A percentile compares a stretch with the other conserved stretches of the same genome.
Conservation (phyloP, 2,888 invertebrate genomes). For the Linhomoeus sp. region DNA sequence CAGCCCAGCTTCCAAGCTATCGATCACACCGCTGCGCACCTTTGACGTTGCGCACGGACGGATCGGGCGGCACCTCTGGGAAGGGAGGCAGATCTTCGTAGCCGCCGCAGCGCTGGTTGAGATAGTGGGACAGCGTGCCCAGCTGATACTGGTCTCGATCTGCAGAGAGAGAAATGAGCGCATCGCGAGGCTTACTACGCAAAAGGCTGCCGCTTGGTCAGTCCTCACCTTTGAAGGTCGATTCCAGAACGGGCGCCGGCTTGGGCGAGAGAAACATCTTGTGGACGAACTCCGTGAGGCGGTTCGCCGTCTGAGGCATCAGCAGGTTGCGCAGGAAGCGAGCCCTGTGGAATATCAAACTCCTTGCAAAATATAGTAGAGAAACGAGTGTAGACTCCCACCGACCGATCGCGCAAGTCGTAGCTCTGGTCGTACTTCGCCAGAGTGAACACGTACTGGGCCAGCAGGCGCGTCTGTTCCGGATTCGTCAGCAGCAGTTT, state of each 20-base stretch:
- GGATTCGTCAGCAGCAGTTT: slow-evolving; percentile 74
- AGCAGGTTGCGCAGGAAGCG: slow-evolving; percentile 64
- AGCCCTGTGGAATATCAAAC: slow-evolving; percentile 38
- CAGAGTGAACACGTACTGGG: slow-evolving; percentile 74
- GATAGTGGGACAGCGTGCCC: slow-evolving; percentile 81
- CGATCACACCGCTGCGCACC: too few relatives aligned
- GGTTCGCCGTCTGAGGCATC: slow-evolving; percentile 36
- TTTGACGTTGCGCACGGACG: too few relatives aligned
- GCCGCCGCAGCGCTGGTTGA: slow-evolving; percentile 61
- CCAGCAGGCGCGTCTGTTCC: slow-evolving; percentile 59
- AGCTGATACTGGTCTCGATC: slow-evolving; percentile 70
- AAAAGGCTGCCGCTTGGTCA: too few relatives aligned
- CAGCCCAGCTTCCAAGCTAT: too few relatives aligned
- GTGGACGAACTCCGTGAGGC: slow-evolving; percentile 37
- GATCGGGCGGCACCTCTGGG: slow-evolving; percentile 52
- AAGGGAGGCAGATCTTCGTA: slow-evolving; percentile 71
- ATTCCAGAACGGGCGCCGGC: slow-evolving; percentile 73
- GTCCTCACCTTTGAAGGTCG: slow-evolving; percentile 34
- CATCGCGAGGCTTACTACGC: too few relatives aligned
- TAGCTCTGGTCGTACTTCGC: slow-evolving; percentile 94
- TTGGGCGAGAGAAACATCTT: slow-evolving; percentile 74
- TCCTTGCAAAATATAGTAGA: neutral
- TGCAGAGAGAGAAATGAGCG: slow-evolving; percentile 26
- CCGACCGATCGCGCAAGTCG: slow-evolving; percentile 60
- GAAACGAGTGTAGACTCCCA: neutral